Evolutionary conservation across 1,140 invertebrate species (phyloP).

Genomic region (Maconellicoccus hirsutus): DNA sequence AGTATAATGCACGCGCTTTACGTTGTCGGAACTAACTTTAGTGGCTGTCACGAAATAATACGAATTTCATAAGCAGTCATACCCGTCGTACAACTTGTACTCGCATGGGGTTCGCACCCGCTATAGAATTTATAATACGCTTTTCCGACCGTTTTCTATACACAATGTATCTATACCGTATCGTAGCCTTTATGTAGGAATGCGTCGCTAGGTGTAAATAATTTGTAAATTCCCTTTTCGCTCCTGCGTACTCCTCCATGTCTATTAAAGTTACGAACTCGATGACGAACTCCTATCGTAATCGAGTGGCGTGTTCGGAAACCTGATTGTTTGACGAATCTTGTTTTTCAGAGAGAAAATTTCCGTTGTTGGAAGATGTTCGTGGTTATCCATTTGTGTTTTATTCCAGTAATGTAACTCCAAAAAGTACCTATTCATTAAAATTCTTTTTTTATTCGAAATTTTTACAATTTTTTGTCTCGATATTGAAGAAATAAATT

Average conservation of each 20-base stretch:
- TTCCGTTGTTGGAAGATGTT: no score
- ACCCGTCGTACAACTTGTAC: not conserved
- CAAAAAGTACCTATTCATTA: no score
- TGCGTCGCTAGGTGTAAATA: not conserved
- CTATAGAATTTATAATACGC: not conserved
- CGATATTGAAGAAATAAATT: no score
- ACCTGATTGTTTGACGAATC: not conserved
- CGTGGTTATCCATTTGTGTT: no score
- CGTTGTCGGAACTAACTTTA: not conserved
- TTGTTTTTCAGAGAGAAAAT: no score
- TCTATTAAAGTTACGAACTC: not conserved
- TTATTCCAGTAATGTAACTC: no score
- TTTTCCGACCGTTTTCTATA: not conserved
- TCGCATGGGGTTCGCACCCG: not conserved
- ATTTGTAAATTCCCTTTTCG: not conserved
- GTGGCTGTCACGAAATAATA: conserved; percentile 7
- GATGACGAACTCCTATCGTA: not conserved
- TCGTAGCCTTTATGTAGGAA: not conserved
- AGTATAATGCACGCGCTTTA: not conserved
- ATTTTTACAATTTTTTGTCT: no score
- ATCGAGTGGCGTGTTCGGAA: not conserved
- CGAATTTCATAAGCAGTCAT: not conserved
- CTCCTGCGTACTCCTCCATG: no score
- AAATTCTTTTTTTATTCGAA: no score
- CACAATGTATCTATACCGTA: not conserved